Evolutionary conservation across 2,888 invertebrate genomes (phyloP).

Genomic region (Epinotia nisella): DNA sequence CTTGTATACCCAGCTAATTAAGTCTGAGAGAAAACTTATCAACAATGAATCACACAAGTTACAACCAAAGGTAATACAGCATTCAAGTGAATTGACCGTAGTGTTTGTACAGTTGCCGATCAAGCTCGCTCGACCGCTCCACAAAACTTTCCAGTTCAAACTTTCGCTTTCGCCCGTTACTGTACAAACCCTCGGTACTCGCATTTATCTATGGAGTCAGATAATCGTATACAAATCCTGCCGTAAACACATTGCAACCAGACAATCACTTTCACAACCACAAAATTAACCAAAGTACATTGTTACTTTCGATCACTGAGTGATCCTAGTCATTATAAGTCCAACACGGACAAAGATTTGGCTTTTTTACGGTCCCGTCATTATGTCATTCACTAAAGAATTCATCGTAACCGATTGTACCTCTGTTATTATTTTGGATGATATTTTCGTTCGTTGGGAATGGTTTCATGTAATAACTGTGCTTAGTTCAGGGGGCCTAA

Average conservation of each 20-base stretch:
- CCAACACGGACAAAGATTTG: constrained; percentile 7
- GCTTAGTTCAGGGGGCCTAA: neutral
- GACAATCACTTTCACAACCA: constrained; percentile 54
- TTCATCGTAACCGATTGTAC: constrained; percentile 9
- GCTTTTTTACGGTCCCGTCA: constrained; percentile 6
- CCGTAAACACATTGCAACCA: constrained; percentile 47
- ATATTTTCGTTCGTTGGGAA: neutral
- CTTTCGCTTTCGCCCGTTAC: constrained; percentile 67
- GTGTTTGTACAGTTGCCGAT: constrained; percentile 49
- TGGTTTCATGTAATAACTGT: neutral
- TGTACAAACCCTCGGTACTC: constrained; percentile 27
- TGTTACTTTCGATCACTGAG: constrained; percentile 7
- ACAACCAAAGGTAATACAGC: constrained; percentile 45
- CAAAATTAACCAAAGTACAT: constrained; percentile 15
- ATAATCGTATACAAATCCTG: constrained; percentile 31
- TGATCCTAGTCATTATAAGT: constrained; percentile 10
- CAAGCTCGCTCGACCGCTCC: constrained; percentile 51
- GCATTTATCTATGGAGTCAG: constrained; percentile 24
- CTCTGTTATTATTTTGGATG: constrained; percentile 9
- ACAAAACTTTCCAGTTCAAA: constrained; percentile 65
- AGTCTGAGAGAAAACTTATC: neutral
- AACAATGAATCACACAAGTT: constrained; percentile 41
- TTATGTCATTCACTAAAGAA: constrained; percentile 16
- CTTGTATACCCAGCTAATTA: neutral
- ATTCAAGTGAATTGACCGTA: constrained; percentile 49